A percentile compares a stretch with the other conserved stretches of the same genome.
Evolutionary conservation across 2,888 invertebrate genomes (phyloP).

Genomic region (Lithosia quadra): DNA sequence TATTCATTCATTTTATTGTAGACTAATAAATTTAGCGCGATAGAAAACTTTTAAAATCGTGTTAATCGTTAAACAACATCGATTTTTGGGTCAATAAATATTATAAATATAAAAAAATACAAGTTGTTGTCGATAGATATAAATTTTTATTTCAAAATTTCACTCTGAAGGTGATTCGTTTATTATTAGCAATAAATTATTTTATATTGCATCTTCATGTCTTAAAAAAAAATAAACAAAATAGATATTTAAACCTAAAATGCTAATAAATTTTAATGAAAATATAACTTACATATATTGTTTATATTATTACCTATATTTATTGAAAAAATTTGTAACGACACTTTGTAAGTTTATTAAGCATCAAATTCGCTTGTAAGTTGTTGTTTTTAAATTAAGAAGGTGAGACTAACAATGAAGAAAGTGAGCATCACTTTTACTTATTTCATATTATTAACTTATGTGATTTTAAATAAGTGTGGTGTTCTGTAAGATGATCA

Average conservation of each 20-base stretch:
- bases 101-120: background rate
- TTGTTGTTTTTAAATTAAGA: too few relatives aligned
- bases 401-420: background rate
- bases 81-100: background rate
- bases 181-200: background rate
- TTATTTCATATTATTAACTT: background rate
- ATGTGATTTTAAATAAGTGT: background rate
- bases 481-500: background rate
- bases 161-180: background rate
- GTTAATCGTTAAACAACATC: background rate
- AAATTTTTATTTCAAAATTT: background rate
- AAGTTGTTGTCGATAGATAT: background rate
- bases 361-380: too few relatives aligned
- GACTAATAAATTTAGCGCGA: background rate
- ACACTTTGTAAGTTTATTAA: too few relatives aligned
- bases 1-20: slow-evolving; percentile 20
- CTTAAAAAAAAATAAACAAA: too few relatives aligned
- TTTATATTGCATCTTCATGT: too few relatives aligned
- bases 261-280: background rate
- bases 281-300: too few relatives aligned
- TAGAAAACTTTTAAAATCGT: background rate
- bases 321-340: too few relatives aligned
- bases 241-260: background rate
- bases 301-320: too few relatives aligned
- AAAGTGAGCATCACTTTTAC: too few relatives aligned